phyloP scores from a whole-genome alignment of 1,140 invertebrate genomes.

The Camponotus vicinus region DNA sequence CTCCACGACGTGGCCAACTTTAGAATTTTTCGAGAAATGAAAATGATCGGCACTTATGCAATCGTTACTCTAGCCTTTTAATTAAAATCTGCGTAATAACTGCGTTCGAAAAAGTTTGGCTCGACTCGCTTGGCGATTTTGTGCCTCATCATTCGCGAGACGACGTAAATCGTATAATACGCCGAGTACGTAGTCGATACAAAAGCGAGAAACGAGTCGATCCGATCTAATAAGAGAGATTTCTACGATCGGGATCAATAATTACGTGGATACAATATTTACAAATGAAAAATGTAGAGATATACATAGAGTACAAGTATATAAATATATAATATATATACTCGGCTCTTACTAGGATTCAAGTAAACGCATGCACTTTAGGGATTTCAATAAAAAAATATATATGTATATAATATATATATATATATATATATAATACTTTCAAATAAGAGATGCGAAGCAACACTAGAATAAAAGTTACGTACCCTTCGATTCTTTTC shows the following conservation, averaged over 20 bases:
- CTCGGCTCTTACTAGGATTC: conserved; percentile 76
- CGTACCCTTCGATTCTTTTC: conserved; percentile 80
- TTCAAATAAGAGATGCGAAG: conserved; percentile 81
- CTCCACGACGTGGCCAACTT: conserved; percentile 37
- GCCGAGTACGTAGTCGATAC: neutral
- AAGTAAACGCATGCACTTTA: conserved; percentile 81
- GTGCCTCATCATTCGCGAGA: neutral
- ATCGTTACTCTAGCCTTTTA: conserved; percentile 59
- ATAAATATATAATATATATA: conserved; percentile 79
- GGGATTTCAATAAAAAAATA: conserved; percentile 66
- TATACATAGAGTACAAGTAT: conserved; percentile 73
- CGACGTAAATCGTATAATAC: neutral
- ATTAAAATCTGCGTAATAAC: conserved; percentile 53
- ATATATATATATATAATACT: conserved; percentile 71
- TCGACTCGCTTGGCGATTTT: conserved; percentile 41
- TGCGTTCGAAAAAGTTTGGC: conserved; percentile 59
- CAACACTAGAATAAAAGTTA: conserved; percentile 83
- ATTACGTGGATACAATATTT: conserved; percentile 72
- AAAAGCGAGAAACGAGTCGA: conserved; percentile 28
- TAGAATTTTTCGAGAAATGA: conserved; percentile 56
- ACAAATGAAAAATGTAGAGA: conserved; percentile 70
- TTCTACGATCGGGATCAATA: conserved; percentile 62
- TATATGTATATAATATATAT: conserved; percentile 67
- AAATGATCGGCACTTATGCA: conserved; percentile 64
- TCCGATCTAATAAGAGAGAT: conserved; percentile 31